phyloP scores from a whole-genome alignment of 2,113 vertebrate species.

The Brienomyrus brachyistius region DNA sequence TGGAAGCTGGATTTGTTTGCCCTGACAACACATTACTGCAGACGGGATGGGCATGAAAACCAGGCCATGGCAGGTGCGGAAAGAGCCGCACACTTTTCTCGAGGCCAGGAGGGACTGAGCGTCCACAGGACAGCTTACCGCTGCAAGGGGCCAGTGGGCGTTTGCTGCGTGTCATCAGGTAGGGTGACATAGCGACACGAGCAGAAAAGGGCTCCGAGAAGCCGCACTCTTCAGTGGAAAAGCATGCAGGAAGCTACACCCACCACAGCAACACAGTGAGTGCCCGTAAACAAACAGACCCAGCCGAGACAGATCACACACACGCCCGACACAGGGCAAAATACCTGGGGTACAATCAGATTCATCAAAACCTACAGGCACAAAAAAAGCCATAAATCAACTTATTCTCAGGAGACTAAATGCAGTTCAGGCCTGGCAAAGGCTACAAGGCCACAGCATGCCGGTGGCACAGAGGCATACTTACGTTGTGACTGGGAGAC shows the following conservation, averaged over 20 bases:
- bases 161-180: not conserved
- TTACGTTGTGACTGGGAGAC: conserved; percentile 75
- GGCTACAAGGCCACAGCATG: conserved; percentile 42
- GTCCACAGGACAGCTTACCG: not conserved
- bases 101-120: not conserved
- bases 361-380: conserved; percentile 93
- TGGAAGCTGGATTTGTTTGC: not conserved
- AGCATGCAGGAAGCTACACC: conserved; percentile 35
- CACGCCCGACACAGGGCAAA: conserved; percentile 38
- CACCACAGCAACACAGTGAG: conserved; percentile 30
- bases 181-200: conserved; percentile 24
- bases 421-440: conserved; percentile 32
- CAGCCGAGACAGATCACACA: conserved; percentile 37
- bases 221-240: conserved; percentile 28
- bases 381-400: conserved; percentile 49
- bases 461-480: not conserved
- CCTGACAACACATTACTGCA: not conserved
- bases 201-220: conserved; percentile 38
- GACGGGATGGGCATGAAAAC: not conserved
- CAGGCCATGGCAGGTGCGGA: not conserved
- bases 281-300: conserved; percentile 27
- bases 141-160: not conserved
- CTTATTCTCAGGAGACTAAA: not conserved
- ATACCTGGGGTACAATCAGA: conserved; percentile 98
- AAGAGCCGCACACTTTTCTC: not conserved